A percentile compares a stretch with the other conserved stretches of the same genome.
Conservation (phyloP, 2,113 vertebrate species). For the Solenodon paradoxus region DNA sequence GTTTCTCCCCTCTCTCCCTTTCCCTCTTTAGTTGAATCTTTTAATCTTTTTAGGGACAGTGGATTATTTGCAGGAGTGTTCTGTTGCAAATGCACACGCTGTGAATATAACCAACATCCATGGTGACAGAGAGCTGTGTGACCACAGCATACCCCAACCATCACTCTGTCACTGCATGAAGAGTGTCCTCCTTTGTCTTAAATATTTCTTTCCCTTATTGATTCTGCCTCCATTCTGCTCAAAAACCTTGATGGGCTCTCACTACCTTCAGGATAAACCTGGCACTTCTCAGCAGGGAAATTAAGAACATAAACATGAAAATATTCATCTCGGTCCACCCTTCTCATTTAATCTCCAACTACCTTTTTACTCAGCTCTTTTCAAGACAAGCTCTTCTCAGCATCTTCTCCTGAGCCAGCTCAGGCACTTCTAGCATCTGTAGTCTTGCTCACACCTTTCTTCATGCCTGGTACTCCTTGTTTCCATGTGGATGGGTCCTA, state of each 20-base stretch:
- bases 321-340: background rate
- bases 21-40: background rate
- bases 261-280: background rate
- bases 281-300: background rate
- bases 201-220: background rate
- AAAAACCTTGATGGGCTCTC: background rate
- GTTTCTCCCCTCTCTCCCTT: background rate
- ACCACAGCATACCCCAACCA: background rate
- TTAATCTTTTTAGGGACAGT: background rate
- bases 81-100: background rate
- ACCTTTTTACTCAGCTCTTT: background rate
- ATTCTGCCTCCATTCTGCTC: background rate
- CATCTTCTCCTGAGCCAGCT: background rate
- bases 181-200: background rate
- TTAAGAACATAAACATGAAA: background rate
- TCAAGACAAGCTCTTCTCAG: background rate
- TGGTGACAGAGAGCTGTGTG: rapidly evolving
- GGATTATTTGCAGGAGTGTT: background rate
- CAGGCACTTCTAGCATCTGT: background rate
- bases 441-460: background rate
- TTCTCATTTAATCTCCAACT: background rate
- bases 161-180: background rate
- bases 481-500: too few species aligned
- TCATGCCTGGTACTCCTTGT: background rate
- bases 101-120: background rate